Conservation (phyloP, 2,113 vertebrate genomes). For the Circaetus gallicus region DNA sequence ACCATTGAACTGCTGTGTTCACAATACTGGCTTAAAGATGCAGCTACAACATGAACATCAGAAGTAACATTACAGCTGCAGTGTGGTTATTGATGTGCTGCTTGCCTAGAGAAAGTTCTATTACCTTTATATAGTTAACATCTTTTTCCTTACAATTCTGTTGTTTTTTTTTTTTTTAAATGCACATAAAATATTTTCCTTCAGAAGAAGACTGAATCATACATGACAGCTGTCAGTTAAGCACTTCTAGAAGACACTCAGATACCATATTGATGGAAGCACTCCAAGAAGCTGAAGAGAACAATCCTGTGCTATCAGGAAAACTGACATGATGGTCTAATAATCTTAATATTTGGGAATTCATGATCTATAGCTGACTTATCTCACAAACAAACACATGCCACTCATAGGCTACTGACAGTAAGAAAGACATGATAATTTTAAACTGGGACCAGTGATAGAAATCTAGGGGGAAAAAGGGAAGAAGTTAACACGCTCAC, state of each 20-base stretch:
- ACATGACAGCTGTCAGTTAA: constrained; percentile 24
- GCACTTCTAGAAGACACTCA: constrained; percentile 4
- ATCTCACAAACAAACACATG: background rate
- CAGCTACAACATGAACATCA: background rate
- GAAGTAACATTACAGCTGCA: background rate
- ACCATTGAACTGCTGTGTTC: background rate
- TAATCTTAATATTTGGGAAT: background rate
- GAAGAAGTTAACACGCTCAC: background rate
- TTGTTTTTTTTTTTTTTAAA: background rate
- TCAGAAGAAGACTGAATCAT: background rate
- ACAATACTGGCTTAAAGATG: background rate
- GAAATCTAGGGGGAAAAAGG: background rate
- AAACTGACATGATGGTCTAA: background rate
- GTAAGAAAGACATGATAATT: background rate
- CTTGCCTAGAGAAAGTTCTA: background rate
- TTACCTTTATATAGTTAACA: background rate
- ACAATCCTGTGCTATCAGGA: background rate
- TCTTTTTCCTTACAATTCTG: background rate
- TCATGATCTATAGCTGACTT: background rate
- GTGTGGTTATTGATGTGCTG: background rate
- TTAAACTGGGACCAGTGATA: background rate
- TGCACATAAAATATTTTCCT: background rate
- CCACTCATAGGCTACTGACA: background rate
- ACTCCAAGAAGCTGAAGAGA: constrained; percentile 11
- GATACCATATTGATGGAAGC: constrained; percentile 3